A percentile compares a stretch with the other conserved stretches of the same genome.
Evolutionary conservation across 2,113 vertebrate species (phyloP).

Genomic region (Electrona antarctica): DNA sequence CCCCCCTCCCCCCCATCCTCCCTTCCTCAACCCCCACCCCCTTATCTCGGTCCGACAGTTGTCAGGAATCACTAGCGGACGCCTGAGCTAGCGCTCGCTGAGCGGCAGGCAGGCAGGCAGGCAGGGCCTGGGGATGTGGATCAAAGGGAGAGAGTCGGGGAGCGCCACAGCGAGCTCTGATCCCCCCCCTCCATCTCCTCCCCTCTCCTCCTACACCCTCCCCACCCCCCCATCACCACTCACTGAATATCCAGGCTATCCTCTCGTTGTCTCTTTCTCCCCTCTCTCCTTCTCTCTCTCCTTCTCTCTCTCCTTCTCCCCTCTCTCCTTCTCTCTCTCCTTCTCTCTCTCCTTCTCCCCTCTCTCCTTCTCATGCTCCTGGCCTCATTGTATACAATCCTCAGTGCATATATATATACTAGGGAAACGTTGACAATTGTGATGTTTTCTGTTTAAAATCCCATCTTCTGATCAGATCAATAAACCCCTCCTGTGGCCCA

Average conservation of each 20-base stretch:
- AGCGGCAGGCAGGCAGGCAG: constrained; percentile 82
- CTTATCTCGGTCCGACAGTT: constrained; percentile 99
- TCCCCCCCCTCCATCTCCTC: constrained; percentile 78
- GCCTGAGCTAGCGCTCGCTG: constrained; percentile 87
- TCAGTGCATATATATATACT: too few species aligned
- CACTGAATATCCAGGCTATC: constrained; percentile 78
- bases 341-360: constrained; percentile 59
- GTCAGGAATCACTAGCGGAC: constrained; percentile 97
- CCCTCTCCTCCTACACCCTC: constrained; percentile 59
- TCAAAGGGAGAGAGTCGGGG: constrained; percentile 91
- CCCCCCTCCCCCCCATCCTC: not conserved
- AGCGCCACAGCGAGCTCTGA: constrained; percentile 88
- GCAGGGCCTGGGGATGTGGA: constrained; percentile 97
- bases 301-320: constrained; percentile 49
- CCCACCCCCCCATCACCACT: constrained; percentile 60
- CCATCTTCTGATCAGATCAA: too few species aligned
- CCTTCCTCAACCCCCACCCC: constrained; percentile 77
- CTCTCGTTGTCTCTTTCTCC: constrained; percentile 34
- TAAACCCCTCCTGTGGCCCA: too few species aligned
- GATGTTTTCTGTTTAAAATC: too few species aligned
- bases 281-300: constrained; percentile 73
- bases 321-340: constrained; percentile 69
- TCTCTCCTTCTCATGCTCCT: constrained; percentile 40
- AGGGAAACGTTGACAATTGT: too few species aligned
- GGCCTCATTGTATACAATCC: too few species aligned